Conservation (phyloP, 2,888 invertebrate genomes). For the Galerucella calmariensis region DNA sequence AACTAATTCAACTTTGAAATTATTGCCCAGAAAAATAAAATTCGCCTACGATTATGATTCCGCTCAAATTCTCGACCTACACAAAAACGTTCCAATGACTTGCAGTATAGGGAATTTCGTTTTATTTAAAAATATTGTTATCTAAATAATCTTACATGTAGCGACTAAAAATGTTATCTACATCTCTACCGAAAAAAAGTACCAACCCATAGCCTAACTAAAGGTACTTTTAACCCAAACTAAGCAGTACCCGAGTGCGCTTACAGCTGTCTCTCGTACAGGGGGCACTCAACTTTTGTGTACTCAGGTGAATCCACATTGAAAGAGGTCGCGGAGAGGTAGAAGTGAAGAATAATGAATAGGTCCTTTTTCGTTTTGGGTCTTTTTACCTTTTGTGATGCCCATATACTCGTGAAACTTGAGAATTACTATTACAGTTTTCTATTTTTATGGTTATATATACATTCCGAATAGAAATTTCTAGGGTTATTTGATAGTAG, state of each 20-base stretch:
- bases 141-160: no score
- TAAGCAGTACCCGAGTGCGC: slow-evolving; percentile 17
- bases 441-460: not conserved
- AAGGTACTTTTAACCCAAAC: slow-evolving; percentile 16
- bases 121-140: no score
- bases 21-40: no score
- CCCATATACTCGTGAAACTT: slow-evolving; percentile 3
- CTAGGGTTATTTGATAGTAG: slow-evolving; percentile 18
- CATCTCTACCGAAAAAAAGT: slow-evolving; percentile 23
- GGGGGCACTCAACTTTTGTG: slow-evolving; percentile 36
- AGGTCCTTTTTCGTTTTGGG: slow-evolving; percentile 15
- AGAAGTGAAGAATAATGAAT: slow-evolving; percentile 16
- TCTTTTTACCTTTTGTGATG: slow-evolving; percentile 15
- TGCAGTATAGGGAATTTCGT: no score
- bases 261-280: slow-evolving; percentile 24
- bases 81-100: no score
- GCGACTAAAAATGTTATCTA: slow-evolving; percentile 20
- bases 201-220: slow-evolving; percentile 13
- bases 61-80: no score
- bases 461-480: not conserved
- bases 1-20: no score
- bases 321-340: slow-evolving; percentile 20
- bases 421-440: slow-evolving; percentile 6
- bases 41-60: no score
- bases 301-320: slow-evolving; percentile 36